Evolutionary conservation across 2,888 invertebrate genomes (phyloP), one percentile per base, ranked within the genome.

Genomic region (Callyntrura guangdongensis): DNA sequence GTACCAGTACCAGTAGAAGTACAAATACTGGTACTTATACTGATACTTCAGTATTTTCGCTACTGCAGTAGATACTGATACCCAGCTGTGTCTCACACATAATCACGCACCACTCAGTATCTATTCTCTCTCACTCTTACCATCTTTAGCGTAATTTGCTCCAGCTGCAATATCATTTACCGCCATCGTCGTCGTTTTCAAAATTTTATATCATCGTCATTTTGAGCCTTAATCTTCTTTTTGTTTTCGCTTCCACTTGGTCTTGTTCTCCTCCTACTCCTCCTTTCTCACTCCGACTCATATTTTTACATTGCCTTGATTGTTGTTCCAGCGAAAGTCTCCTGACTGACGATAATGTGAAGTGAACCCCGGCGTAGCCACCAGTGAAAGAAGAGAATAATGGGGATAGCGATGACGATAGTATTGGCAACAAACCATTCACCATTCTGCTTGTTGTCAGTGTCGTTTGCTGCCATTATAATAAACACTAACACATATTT

Each of bases 201-300:
- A 25, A 56, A 27, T 79, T 79, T 79, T 79, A 79, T 79, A 79
- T 79, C 17, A n/a, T 79, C 56, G 27, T 72, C 67, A 67, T 77
- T 77, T 53, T 25, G 74, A 14, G 25, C 47, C 25, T 20, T 77
- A 53, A 53, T 77, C 74, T 77, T 53, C 53, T 77, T 69, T 77
- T 77, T 79, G 79, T 79, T 79, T 79, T 79, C 25, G 49, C 4
- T 45, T 17, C 49, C 77, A 74, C 77, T 36, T 36, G 36, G 36
- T 77, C 27, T 56, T 77, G 3, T 61, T 17, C 11, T 4, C 22
- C 64, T 22, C 25, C 49, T 49, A 5, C 64, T 64, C 74, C 74
- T 74, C 20, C 53, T 20, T 36, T 36, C 36, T 36, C 69, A 69
- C n/a, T 69, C 9, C 8, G 3, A 5, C 69, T 36, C n/a, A 6